These are phyloP conservation scores for Nematopogon swammerdamellus DNA, from an alignment of 2,888 invertebrate species.

Conservation along the genomic window DNA sequence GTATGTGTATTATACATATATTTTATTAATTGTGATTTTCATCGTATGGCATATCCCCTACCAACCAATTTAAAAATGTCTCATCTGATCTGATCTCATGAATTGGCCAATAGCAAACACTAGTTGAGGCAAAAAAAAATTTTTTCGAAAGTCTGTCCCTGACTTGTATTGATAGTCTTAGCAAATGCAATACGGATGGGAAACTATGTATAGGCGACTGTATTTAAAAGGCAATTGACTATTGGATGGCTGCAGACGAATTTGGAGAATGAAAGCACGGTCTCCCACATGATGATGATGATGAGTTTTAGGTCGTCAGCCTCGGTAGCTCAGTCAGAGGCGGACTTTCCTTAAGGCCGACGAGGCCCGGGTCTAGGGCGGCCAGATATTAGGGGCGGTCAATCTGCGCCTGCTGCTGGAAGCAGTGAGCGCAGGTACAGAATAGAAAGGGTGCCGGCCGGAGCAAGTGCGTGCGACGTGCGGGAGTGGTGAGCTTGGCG, in stretches of 20 bases:
- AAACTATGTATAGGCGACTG: conserved; percentile 12
- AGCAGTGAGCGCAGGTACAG: too few relatives aligned
- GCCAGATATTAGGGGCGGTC: too few relatives aligned
- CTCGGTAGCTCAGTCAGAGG: conserved; percentile 10
- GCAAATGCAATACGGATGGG: conserved; percentile 8
- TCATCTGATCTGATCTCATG: not conserved
- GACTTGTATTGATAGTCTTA: conserved; percentile 6
- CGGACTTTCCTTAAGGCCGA: not conserved
- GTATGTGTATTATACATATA: too few relatives aligned
- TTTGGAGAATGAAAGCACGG: conserved; percentile 11
- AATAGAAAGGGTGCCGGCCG: too few relatives aligned
- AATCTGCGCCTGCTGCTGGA: too few relatives aligned
- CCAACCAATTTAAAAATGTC: too few relatives aligned
- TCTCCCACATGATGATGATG: conserved; percentile 6
- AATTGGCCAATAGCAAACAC: conserved; percentile 4
- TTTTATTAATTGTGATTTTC: too few relatives aligned
- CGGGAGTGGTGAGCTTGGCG: too few relatives aligned
- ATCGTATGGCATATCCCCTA: too few relatives aligned
- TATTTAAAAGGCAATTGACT: conserved; percentile 12
- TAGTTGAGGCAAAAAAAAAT: conserved; percentile 8
- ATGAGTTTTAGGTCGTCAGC: conserved; percentile 10
- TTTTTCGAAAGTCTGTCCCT: conserved; percentile 7
- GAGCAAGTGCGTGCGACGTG: too few relatives aligned
- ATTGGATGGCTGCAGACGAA: conserved; percentile 12
- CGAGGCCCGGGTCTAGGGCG: too few relatives aligned